These are phyloP conservation scores for Solenopsis invicta DNA, from an alignment of 1,140 invertebrate genomes.

Conservation along the genomic window DNA sequence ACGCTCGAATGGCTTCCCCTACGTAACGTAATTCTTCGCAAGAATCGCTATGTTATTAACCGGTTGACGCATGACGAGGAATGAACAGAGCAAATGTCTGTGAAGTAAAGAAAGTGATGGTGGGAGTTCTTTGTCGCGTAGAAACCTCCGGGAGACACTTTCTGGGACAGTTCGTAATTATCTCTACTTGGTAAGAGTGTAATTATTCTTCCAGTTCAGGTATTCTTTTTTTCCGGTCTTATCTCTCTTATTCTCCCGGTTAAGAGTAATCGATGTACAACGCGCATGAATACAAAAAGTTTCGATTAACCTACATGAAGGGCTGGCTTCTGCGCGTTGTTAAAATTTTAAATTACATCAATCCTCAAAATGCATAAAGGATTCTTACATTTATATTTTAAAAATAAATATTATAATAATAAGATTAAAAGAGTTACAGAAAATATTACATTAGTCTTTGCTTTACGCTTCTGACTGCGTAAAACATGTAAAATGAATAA, in stretches of 20 bases:
- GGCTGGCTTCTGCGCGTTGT: neutral
- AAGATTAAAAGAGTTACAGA: neutral
- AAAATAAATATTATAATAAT: neutral
- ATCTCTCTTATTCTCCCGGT: constrained; percentile 20
- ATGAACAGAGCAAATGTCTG: constrained; percentile 37
- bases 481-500: constrained; percentile 18
- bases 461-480: neutral
- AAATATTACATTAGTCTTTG: neutral
- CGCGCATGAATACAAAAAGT: constrained; percentile 10
- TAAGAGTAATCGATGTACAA: constrained; percentile 7
- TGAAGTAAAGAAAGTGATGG: neutral
- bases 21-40: constrained; percentile 22
- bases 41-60: constrained; percentile 35
- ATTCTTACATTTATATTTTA: neutral
- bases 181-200: constrained; percentile 9
- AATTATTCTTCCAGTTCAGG: constrained; percentile 34
- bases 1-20: neutral
- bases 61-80: constrained; percentile 5
- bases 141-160: constrained; percentile 1
- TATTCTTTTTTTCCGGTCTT: constrained; percentile 1
- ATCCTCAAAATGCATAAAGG: constrained; percentile 11
- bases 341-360: constrained; percentile 12
- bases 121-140: constrained; percentile 5
- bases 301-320: constrained; percentile 2
- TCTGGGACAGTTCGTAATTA: constrained; percentile 23